Evolutionary conservation across 30 jellyfish, hydroid and myxozoan species (phyloP), one percentile per base, ranked within the genome.

Genomic region (Cassiopea xamachana): DNA sequence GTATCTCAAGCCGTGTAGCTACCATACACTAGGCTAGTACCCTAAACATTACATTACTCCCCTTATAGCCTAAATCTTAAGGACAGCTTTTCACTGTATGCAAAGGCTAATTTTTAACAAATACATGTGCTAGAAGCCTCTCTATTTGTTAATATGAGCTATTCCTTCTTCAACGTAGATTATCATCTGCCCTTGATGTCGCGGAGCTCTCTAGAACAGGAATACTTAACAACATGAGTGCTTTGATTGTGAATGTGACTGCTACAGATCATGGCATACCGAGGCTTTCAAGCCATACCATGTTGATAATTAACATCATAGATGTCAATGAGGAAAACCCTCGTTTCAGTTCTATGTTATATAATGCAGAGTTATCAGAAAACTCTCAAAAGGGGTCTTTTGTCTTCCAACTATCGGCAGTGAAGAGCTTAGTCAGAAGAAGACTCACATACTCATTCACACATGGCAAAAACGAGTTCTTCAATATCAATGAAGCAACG

Each of bases 271-370:
- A 27, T 19, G 96, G 96, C 13, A 49, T 7, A 1, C 89, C 91
- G 46, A 74, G 89, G 15, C 92, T 80, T 1, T 73, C 84, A n/a
- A 15, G 80, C 8, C 12, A 18, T 2, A 60, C 50, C 43, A 45
- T 18, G 27, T 7, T 89, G 80, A 64, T 1, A 16, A 46, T 89
- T 59, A 81, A 81, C 89, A 75, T 89, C 47, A 81, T 89, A 44
- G 92, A 81, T 50, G 48, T 89, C 43, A 81, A 89, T 76, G 92
- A 89, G 58, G 89, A 89, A 81, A 89, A 89, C 79, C 96, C 96
- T 13, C 48, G 49, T 50, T 89, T 89, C 80, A 75, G 81, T 81
- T 74, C 96, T 0, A 72, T 87, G 9, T 44, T 81, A 1, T 89
- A 18, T 84, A 4, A 45, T 80, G 89, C 79, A 45, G 18, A 64